A percentile compares a stretch with the other conserved stretches of the same genome.
phyloP scores from a whole-genome alignment of 2,113 vertebrate genomes.

The Brachyhypopomus gauderio region DNA sequence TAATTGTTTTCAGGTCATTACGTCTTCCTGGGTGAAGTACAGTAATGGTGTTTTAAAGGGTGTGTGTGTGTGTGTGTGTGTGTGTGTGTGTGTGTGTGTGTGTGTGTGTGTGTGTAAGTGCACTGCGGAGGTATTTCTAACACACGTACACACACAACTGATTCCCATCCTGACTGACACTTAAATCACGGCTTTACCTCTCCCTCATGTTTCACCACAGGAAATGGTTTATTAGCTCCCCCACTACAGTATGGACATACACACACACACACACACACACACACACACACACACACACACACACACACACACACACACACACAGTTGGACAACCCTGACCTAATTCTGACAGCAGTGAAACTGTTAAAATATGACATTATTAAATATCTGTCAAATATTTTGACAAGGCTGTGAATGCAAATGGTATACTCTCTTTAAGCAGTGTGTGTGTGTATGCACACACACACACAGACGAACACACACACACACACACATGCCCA shows the following conservation, averaged over 20 bases:
- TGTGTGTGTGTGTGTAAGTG: too few relatives aligned
- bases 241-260: conserved; percentile 26
- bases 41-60: background rate
- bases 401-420: conserved; percentile 41
- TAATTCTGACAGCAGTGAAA: conserved; percentile 36
- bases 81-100: too few relatives aligned
- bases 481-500: too few relatives aligned
- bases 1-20: background rate
- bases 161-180: background rate
- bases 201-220: conserved; percentile 24
- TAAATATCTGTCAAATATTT: conserved; percentile 23
- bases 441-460: background rate
- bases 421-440: background rate
- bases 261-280: background rate
- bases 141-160: conserved; percentile 23
- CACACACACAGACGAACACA: background rate
- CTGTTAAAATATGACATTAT: conserved; percentile 27
- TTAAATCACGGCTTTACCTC: conserved; percentile 37
- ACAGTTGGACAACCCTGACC: conserved; percentile 7
- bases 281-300: conserved; percentile 8
- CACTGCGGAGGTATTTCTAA: background rate
- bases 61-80: conserved; percentile 10
- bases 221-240: conserved; percentile 42
- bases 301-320: conserved; percentile 18
- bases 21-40: background rate